Evolutionary conservation across 2,797 vertebrate species (phyloP), one percentile per base, ranked within the genome.

Genomic region (Acrocephalus scirpaceus): DNA sequence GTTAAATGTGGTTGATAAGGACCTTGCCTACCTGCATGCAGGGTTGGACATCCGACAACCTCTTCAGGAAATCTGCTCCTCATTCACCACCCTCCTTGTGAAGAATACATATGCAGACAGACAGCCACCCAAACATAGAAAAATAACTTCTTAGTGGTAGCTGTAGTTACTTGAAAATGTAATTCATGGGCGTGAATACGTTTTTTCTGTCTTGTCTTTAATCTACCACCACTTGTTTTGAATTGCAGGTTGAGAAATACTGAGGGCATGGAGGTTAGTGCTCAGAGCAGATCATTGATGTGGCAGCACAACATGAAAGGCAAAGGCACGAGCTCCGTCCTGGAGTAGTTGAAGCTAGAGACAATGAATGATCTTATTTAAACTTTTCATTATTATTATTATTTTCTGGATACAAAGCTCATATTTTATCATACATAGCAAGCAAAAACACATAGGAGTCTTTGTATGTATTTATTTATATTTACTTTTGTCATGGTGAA

Each of bases 241-340:
- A 90, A 90, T 88, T 96, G 65, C 61, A 64, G 4, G 50, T 92
- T 94, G 88, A 83, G 87, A 93, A 93, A 92, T 80, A 86, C 72
- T 22, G 57, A 91, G 92, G 73, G 30, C 85, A 91, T 27, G 51
- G 58, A 92, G 60, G 67, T 82, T 67, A 72, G 65, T 65, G 53
- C 76, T 90, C 32, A 54, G 73, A 90, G 78, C 42, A 80, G 69
- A 80, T 50, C 45, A 36, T 3, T 77, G 65, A 29, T 90, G 72
- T 67, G 47, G 61, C 44, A 65, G 75, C 48, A 45, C 73, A 65
- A 38, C 30, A 45, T 65, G 47, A 92, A 78, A 91, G 44, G 44
- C 42, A 69, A 75, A 74, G 36, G 44, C 34, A 25, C 16, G 40
- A 78, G 13, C 58, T 90, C 25, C 25, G 44, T 86, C 76, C 86